Evolutionary conservation across 1,140 invertebrate genomes (phyloP), one percentile per base, ranked within the genome.

Genomic region (Panagrolaimus sp.): DNA sequence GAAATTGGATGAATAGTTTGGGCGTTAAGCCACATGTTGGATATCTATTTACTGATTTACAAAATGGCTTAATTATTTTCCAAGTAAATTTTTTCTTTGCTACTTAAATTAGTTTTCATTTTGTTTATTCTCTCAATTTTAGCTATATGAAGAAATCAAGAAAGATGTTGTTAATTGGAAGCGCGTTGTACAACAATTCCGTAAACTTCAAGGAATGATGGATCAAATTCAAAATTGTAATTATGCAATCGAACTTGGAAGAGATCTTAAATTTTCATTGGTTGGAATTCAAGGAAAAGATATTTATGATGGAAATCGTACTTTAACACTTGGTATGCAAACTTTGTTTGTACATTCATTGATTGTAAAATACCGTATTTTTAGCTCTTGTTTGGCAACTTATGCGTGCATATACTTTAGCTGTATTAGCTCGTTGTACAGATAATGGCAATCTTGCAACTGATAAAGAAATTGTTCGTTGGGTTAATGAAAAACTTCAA

Each of bases 1-100:
- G 96, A 80, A 98, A 98, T 85, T 98, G 96, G 96, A 98, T 99
- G 90, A 98, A 98, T 87, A 95, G 92, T 0, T 92, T 99, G 91
- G 96, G 96, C 44, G 93, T 98, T 2, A 86, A 88, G 5, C 96
- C 95, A 0, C 91, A 92, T 83, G 93, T 98, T 0, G 95, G 98
- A 85, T 94, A 93, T 91, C 85, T 99, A 14, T 98, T 98, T 84
- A 92, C 90, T 0, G 96, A 98, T 85, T 86, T 98, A 23, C 90
- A 91, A 14, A 93, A 97, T 86, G 95, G 95, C 13, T 86, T 97
- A 5, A 90, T 98, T 51, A 93, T 98, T 78, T 97, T 98, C 86
- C 93, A 86, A 78, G 85, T 85, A n/a, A n/a, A n/a, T 73, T 63
- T 42, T 70, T 63, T 23, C 31, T 7, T 38, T 38, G 31, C 31